Percentiles rank a stretch among this genome's conserved stretches.
Evolutionary conservation across 2,888 invertebrate genomes (phyloP).

Genomic region (Drosophila conformis): DNA sequence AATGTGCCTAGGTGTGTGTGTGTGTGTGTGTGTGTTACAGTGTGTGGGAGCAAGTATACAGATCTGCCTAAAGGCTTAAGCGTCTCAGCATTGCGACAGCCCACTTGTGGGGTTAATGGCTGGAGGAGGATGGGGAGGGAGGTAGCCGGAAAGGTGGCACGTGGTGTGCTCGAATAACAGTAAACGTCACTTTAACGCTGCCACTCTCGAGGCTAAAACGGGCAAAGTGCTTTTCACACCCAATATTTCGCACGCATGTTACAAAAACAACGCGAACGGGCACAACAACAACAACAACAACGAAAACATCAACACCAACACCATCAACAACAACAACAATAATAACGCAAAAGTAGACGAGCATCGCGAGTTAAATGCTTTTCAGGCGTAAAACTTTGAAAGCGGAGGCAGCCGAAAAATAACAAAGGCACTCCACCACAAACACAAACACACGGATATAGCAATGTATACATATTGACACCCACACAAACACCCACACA

Average conservation of each 20-base stretch:
- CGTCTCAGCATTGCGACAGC: conserved; percentile 23
- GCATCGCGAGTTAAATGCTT: conserved; percentile 67
- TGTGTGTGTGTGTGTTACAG: background rate
- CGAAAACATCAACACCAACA: conserved; percentile 6
- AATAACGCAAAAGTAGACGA: conserved; percentile 38
- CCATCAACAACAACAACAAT: conserved; percentile 15
- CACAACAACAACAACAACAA: conserved; percentile 1
- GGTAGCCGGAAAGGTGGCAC: conserved; percentile 2
- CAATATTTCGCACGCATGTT: conserved; percentile 68
- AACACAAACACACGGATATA: conserved; percentile 14
- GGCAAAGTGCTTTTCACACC: conserved; percentile 75
- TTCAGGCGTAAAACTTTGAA: conserved; percentile 65
- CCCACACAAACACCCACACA: background rate
- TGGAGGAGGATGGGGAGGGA: background rate
- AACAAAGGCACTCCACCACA: conserved; percentile 33
- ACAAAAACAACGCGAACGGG: conserved; percentile 42
- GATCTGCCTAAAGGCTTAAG: conserved; percentile 68
- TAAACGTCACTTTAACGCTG: conserved; percentile 71
- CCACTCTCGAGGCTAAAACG: conserved; percentile 49
- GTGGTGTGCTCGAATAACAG: conserved; percentile 63
- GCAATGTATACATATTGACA: conserved; percentile 10
- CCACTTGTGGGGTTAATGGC: background rate
- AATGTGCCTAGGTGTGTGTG: conserved; percentile 52
- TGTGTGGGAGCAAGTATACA: conserved; percentile 12
- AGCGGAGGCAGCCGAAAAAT: conserved; percentile 33